Evolutionary conservation across 2,888 invertebrate species (phyloP).

Genomic region (Eulithis testata): DNA sequence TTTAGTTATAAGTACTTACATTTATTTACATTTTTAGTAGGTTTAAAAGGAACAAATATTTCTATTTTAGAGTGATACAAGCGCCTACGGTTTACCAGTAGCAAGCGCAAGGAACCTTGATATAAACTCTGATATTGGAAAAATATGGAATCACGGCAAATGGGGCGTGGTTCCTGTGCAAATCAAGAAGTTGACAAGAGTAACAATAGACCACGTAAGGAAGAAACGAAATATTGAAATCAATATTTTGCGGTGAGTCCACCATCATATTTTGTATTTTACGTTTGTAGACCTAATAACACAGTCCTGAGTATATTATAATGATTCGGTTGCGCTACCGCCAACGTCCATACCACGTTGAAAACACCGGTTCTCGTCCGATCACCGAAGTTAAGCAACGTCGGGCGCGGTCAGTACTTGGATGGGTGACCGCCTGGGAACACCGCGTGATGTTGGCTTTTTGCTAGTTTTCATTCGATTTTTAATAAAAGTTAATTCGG

Average conservation of each 20-base stretch:
- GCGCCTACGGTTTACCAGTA: constrained; percentile 71
- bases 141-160: constrained; percentile 66
- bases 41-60: background rate
- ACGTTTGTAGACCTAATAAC: background rate
- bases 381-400: constrained; percentile 77
- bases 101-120: constrained; percentile 71
- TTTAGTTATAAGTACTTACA: background rate
- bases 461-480: constrained; percentile 11
- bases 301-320: too few species aligned
- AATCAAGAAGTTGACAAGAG: constrained; percentile 64
- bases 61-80: constrained; percentile 68
- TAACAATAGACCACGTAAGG: constrained; percentile 66
- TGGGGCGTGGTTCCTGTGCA: constrained; percentile 78
- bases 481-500: too few species aligned
- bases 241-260: constrained; percentile 70
- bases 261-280: background rate
- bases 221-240: constrained; percentile 71
- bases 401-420: constrained; percentile 76
- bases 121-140: constrained; percentile 57
- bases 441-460: constrained; percentile 58
- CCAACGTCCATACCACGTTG: constrained; percentile 55
- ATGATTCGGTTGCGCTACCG: constrained; percentile 13
- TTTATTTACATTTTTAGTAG: background rate
- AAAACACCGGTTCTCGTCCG: constrained; percentile 75
- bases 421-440: constrained; percentile 77